Evolutionary conservation across 64 coral and sea anemone species (phyloP).

Genomic region (Astreopora myriophthalma): DNA sequence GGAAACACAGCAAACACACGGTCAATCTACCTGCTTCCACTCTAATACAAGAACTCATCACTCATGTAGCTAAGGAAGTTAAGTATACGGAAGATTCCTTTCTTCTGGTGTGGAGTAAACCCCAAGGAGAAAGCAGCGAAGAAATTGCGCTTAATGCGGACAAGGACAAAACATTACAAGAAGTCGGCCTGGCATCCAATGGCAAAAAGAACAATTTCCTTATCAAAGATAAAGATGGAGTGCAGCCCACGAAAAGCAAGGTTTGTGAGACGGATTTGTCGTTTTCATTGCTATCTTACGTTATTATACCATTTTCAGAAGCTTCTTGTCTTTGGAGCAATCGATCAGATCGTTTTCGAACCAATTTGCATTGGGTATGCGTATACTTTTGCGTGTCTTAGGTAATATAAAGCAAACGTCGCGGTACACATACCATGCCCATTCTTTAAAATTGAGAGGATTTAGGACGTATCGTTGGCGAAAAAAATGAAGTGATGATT

Average conservation of each 20-base stretch:
- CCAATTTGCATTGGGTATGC: too few species aligned
- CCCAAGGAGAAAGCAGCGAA: background rate
- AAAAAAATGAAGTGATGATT: too few species aligned
- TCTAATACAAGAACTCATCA: slow-evolving; percentile 16
- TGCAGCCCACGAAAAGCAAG: slow-evolving; percentile 49
- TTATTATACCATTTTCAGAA: background rate
- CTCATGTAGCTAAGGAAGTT: slow-evolving; percentile 46
- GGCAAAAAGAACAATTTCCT: slow-evolving; percentile 51
- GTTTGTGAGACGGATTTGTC: background rate
- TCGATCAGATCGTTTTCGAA: too few species aligned
- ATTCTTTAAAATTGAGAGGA: too few species aligned
- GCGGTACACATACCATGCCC: too few species aligned
- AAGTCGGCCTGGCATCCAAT: slow-evolving; percentile 30
- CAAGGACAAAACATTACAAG: slow-evolving; percentile 35
- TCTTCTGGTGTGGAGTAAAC: slow-evolving; percentile 66
- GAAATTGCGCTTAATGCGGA: slow-evolving; percentile 48
- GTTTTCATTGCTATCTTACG: background rate
- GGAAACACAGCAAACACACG: slow-evolving; percentile 29
- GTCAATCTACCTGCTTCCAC: slow-evolving; percentile 69
- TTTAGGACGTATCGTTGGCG: too few species aligned
- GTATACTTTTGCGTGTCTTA: too few species aligned
- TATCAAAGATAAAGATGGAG: slow-evolving; percentile 58
- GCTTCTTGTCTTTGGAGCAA: background rate
- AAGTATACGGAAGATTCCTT: slow-evolving; percentile 56
- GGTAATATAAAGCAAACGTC: too few species aligned